Evolutionary conservation across 1,140 invertebrate genomes (phyloP).

Genomic region (Oppia nitens): DNA sequence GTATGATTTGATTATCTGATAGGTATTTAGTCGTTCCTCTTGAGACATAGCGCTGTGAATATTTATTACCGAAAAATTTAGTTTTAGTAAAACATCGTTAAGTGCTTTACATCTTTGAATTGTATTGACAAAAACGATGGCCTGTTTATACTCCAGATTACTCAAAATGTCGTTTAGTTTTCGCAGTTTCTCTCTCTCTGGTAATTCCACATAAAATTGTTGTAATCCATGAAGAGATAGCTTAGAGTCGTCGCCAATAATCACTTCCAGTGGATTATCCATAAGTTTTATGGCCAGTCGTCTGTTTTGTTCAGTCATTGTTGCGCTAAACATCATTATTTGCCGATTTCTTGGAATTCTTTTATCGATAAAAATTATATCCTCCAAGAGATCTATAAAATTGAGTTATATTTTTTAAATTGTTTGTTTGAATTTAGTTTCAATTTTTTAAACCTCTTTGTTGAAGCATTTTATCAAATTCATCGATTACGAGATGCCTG

Average conservation of each 20-base stretch:
- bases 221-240: conserved; percentile 94
- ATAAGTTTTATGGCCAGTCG: conserved; percentile 99
- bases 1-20: background rate
- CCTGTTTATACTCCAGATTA: conserved; percentile 82
- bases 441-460: no score
- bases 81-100: background rate
- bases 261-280: no score
- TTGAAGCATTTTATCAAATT: no score
- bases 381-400: no score
- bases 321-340: conserved; percentile 99
- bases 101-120: background rate
- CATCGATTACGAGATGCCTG: no score
- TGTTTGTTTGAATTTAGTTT: no score
- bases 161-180: conserved; percentile 97
- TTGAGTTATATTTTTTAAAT: no score
- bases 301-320: conserved; percentile 94
- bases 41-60: no score
- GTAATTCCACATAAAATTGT: conserved; percentile 96
- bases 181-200: conserved; percentile 99
- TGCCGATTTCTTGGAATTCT: conserved; percentile 97
- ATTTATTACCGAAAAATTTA: no score
- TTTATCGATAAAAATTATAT: conserved; percentile 98
- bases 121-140: background rate
- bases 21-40: background rate
- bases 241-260: conserved; percentile 98